A percentile compares a stretch with the other conserved stretches of the same genome.
phyloP scores from a whole-genome alignment of 2,888 invertebrate species.

The Drosophila kuntzei region DNA sequence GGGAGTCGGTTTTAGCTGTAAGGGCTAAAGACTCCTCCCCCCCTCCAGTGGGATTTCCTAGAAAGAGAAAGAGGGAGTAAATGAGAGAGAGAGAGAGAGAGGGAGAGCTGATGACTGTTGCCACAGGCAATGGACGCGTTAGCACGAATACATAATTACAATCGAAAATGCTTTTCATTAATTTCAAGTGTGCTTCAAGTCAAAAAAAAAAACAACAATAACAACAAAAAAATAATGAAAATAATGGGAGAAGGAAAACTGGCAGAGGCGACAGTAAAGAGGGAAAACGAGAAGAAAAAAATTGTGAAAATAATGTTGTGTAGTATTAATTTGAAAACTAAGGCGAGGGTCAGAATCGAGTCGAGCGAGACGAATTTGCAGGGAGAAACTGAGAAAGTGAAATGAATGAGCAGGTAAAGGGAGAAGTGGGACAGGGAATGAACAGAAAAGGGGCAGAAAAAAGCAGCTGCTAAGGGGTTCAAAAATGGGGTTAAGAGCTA shows the following conservation, averaged over 20 bases:
- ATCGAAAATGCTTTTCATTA: slow-evolving; percentile 80
- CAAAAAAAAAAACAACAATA: slow-evolving; percentile 27
- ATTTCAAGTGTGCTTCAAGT: slow-evolving; percentile 70
- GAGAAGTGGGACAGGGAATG: slow-evolving; percentile 3
- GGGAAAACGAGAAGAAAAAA: slow-evolving; percentile 1
- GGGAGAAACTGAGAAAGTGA: not conserved
- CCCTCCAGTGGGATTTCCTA: not conserved
- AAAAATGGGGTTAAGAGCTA: slow-evolving; percentile 59
- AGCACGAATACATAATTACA: slow-evolving; percentile 78
- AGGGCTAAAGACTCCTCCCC: not conserved
- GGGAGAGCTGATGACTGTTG: slow-evolving; percentile 42
- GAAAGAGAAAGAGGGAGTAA: not conserved
- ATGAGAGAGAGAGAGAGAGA: not conserved
- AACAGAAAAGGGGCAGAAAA: not conserved
- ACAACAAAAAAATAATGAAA: slow-evolving; percentile 5
- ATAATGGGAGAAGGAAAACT: not conserved
- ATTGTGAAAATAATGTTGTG: slow-evolving; percentile 50
- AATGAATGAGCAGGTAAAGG: slow-evolving; percentile 10
- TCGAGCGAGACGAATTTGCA: not conserved
- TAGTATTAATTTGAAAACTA: slow-evolving; percentile 45
- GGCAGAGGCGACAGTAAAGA: not conserved
- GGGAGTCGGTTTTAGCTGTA: not conserved
- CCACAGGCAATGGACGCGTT: slow-evolving; percentile 59
- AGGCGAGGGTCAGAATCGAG: slow-evolving; percentile 16
- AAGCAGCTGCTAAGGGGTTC: slow-evolving; percentile 38